Percentiles rank a stretch among this genome's conserved stretches.
Evolutionary conservation across 2,888 invertebrate species (phyloP).

Genomic region (Eupithecia abbreviata): DNA sequence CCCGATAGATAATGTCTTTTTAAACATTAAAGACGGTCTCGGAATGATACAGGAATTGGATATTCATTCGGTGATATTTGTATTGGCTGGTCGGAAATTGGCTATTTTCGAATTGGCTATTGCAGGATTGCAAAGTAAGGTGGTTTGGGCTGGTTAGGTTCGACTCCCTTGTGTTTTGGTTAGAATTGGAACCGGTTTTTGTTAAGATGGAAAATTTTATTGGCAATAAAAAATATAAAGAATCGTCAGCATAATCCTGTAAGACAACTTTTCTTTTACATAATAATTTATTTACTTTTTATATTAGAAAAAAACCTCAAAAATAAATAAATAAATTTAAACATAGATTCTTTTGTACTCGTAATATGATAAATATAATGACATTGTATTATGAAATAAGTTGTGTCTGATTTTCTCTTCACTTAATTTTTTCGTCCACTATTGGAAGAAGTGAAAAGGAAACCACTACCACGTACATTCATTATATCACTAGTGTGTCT

Average conservation of each 20-base stretch:
- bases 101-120: slow-evolving; percentile 30
- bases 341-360: too few species aligned
- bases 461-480: too few species aligned
- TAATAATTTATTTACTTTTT: background rate
- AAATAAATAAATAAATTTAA: too few species aligned
- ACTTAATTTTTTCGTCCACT: too few species aligned
- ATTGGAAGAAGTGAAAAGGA: too few species aligned
- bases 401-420: too few species aligned
- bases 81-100: slow-evolving; percentile 41
- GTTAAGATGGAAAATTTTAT: background rate
- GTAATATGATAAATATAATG: too few species aligned
- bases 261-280: background rate
- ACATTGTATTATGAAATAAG: too few species aligned
- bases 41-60: slow-evolving; percentile 48
- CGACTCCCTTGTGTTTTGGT: slow-evolving; percentile 20
- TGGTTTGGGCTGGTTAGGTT: slow-evolving; percentile 6
- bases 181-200: background rate
- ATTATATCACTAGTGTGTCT: too few species aligned
- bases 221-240: background rate
- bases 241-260: background rate
- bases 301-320: too few species aligned
- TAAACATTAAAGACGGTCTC: slow-evolving; percentile 64
- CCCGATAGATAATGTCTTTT: slow-evolving; percentile 64
- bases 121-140: slow-evolving; percentile 25
- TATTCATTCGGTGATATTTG: slow-evolving; percentile 56